These are phyloP conservation scores for Lucinisca nassula DNA, from an alignment of 2,888 invertebrate genomes.

Conservation along the genomic window DNA sequence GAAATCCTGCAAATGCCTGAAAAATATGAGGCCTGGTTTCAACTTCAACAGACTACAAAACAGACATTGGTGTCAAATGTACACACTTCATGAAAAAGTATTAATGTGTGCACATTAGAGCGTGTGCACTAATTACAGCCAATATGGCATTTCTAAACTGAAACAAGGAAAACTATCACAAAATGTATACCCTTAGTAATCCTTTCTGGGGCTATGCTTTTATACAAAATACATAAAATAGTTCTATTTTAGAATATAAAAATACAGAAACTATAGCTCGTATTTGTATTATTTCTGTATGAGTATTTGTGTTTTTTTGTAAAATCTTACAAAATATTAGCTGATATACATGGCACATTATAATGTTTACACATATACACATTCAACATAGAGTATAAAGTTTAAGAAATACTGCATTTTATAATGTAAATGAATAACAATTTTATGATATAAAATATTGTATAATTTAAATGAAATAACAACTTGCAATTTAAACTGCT, in stretches of 20 bases:
- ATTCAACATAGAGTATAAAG: constrained; percentile 5
- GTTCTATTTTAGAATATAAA: too few relatives aligned
- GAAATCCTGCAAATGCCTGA: too few relatives aligned
- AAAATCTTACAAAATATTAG: neutral
- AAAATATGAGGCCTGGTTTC: too few relatives aligned
- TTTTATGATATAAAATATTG: neutral
- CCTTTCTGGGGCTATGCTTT: neutral
- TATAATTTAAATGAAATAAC: neutral
- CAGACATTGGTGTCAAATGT: too few relatives aligned
- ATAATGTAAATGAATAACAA: constrained; percentile 12
- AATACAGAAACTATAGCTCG: too few relatives aligned
- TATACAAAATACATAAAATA: neutral
- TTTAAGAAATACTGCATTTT: constrained; percentile 5
- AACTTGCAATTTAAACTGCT: neutral
- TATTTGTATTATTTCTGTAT: neutral
- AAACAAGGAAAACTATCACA: too few relatives aligned
- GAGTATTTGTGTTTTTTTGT: neutral
- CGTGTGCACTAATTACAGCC: too few relatives aligned
- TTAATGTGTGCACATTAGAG: too few relatives aligned
- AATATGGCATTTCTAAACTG: too few relatives aligned
- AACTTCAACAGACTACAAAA: too few relatives aligned
- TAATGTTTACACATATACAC: constrained; percentile 15
- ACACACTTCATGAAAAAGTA: too few relatives aligned
- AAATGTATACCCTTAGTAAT: neutral
- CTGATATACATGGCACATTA: constrained; percentile 2